Base-by-base conservation (phyloP, 2,113 vertebrate species). In the Chloropsis hardwickii region DNA sequence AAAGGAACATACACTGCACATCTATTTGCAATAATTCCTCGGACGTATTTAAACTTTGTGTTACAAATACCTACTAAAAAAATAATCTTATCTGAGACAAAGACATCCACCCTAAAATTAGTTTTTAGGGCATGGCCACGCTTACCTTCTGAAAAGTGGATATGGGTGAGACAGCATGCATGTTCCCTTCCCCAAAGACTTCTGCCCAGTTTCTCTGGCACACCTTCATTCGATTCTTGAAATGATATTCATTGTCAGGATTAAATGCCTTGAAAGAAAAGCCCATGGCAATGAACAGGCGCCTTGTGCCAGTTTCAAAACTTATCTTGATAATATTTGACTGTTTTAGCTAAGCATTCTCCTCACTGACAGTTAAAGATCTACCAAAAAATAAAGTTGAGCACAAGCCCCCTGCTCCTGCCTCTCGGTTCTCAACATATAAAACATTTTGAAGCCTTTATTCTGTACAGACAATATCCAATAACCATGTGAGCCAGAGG, bases 241-340 rank as follows among this genome's bases (percentile, higher is more conserved):
- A 99, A 96, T 99, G 99, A 97, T 99, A 99, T 94, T 99, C 99
- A 28, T 99, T 99, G 96, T 99, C 99, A 2, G 99, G 99, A 97
- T 99, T 99, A 92, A 99, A 99, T 56, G 99, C 99, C 99, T 99
- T 94, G 39, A 96, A 95, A 87, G 71, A 86, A 90, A 74, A 83
- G 31, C 35, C 57, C 92, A 56, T 4, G 35, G 70, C 39, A 90
- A 64, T 78, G 28, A 95, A 23, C 42, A 88, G 47, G 50, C 1
- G n/a, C 12, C 42, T 95, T 66, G 65, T 5, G 24, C 10, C 31
- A 81, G 13, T 11, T 72, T 81, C 70, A 40, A 85, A 91, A 51
- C 25, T 53, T 21, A 57, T 5, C 35, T 25, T 45, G 33, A 18
- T 61, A 67, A 48, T 8, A 74, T n/a, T 22, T 62, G 25, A 86